A percentile compares a stretch with the other conserved stretches of the same genome.
Evolutionary conservation across 2,797 vertebrate genomes (phyloP).

Genomic region (Ispidina lecontei): DNA sequence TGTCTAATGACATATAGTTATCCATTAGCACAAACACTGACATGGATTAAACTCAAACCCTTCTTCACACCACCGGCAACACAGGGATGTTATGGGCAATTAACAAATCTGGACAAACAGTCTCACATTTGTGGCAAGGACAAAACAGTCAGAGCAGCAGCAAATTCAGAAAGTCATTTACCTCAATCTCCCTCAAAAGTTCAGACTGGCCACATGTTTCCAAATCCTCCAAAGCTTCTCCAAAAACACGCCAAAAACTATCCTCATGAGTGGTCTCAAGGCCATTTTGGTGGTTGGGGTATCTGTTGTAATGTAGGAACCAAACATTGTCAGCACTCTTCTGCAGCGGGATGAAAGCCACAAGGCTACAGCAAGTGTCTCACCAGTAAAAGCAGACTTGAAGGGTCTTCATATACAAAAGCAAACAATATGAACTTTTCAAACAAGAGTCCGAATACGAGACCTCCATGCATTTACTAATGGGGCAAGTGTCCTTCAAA

Average conservation of each 20-base stretch:
- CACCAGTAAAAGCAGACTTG: constrained; percentile 74
- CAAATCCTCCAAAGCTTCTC: constrained; percentile 95
- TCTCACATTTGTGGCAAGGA: neutral
- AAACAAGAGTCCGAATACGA: constrained; percentile 74
- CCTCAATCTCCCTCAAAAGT: constrained; percentile 96
- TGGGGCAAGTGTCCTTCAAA: constrained; percentile 72
- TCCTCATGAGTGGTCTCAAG: constrained; percentile 89
- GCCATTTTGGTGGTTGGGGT: constrained; percentile 87
- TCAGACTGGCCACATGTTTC: constrained; percentile 98
- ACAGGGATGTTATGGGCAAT: neutral
- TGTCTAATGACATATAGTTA: neutral
- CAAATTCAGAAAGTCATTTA: constrained; percentile 58
- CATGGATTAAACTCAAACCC: neutral
- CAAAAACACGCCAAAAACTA: constrained; percentile 92
- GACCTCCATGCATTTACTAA: constrained; percentile 80
- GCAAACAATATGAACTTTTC: constrained; percentile 77
- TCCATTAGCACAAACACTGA: neutral
- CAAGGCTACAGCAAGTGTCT: constrained; percentile 80
- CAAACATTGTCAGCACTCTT: constrained; percentile 89
- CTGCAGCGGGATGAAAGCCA: constrained; percentile 77
- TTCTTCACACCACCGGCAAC: neutral
- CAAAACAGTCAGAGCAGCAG: neutral
- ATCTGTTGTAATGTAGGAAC: constrained; percentile 97
- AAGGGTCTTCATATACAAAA: constrained; percentile 80
- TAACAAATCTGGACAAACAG: neutral